Percentiles rank a stretch among this genome's conserved stretches.
phyloP scores from a whole-genome alignment of 2,797 vertebrate species.

The Lepilemur septentrionalis region DNA sequence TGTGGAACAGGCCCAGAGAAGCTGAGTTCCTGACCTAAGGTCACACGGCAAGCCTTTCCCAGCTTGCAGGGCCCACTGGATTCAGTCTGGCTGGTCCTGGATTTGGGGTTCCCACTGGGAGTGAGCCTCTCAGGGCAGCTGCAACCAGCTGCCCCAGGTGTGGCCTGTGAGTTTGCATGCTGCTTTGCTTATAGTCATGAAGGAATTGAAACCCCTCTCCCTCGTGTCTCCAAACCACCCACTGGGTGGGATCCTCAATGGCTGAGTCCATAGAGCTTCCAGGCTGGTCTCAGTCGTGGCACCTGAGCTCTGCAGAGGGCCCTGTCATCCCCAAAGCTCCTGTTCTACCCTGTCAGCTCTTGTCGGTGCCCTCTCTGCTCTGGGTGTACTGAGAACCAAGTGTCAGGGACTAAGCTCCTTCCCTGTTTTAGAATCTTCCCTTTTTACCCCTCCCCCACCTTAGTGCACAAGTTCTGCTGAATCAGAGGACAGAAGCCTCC shows the following conservation, averaged over 20 bases:
- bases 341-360: slow-evolving; percentile 64
- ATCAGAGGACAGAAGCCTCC: slow-evolving; percentile 57
- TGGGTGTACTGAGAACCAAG: slow-evolving; percentile 50
- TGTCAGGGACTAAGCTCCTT: slow-evolving; percentile 4
- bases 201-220: not conserved
- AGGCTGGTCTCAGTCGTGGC: slow-evolving; percentile 4
- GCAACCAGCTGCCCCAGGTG: slow-evolving; percentile 33
- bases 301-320: slow-evolving; percentile 4
- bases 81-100: not conserved
- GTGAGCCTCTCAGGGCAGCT: not conserved
- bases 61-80: not conserved
- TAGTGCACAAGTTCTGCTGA: slow-evolving; percentile 63
- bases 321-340: not conserved
- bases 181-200: slow-evolving; percentile 54
- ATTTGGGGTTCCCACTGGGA: slow-evolving; percentile 1
- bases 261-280: slow-evolving; percentile 49
- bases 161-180: slow-evolving; percentile 62
- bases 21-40: not conserved
- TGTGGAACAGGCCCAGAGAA: slow-evolving; percentile 3
- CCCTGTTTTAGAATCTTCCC: not conserved
- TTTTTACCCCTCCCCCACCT: not conserved
- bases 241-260: not conserved
- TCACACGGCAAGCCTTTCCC: slow-evolving; percentile 1
- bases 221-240: not conserved
- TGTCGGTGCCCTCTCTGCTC: not conserved